These are phyloP conservation scores for Malurus splendens DNA, from an alignment of 2,797 vertebrate genomes.

Conservation along the genomic window DNA sequence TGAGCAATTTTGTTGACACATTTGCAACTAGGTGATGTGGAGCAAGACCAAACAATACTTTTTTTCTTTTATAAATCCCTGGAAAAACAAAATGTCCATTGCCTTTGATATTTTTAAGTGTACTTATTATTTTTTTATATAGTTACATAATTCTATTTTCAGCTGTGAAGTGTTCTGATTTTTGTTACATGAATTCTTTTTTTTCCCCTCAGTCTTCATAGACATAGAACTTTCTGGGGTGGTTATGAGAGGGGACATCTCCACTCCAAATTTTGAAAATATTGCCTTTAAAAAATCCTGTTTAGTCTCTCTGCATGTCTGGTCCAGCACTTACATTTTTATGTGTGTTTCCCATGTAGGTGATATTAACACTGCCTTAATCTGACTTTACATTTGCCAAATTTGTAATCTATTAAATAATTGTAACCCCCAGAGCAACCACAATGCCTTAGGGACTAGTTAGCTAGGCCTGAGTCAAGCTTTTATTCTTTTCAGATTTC, in stretches of 20 bases:
- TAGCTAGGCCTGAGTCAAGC: background rate
- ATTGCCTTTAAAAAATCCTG: background rate
- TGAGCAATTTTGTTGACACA: background rate
- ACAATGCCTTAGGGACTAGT: background rate
- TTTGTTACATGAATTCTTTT: background rate
- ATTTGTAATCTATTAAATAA: background rate
- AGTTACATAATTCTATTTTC: background rate
- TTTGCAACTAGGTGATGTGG: background rate
- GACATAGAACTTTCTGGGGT: background rate
- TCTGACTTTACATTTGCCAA: background rate
- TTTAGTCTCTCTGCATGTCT: background rate
- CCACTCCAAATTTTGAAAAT: background rate
- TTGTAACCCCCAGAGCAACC: background rate
- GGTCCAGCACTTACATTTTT: background rate
- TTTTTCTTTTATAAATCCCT: background rate
- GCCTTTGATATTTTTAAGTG: background rate
- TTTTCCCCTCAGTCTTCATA: background rate
- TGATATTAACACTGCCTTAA: background rate
- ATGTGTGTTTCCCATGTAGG: background rate
- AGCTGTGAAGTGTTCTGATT: background rate
- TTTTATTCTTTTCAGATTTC: background rate
- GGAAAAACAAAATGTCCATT: background rate
- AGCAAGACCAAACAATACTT: background rate
- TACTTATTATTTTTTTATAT: background rate
- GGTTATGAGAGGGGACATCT: background rate